Evolutionary conservation across 2,113 vertebrate genomes (phyloP), one percentile per base, ranked within the genome.

Genomic region (Stegastes partitus): DNA sequence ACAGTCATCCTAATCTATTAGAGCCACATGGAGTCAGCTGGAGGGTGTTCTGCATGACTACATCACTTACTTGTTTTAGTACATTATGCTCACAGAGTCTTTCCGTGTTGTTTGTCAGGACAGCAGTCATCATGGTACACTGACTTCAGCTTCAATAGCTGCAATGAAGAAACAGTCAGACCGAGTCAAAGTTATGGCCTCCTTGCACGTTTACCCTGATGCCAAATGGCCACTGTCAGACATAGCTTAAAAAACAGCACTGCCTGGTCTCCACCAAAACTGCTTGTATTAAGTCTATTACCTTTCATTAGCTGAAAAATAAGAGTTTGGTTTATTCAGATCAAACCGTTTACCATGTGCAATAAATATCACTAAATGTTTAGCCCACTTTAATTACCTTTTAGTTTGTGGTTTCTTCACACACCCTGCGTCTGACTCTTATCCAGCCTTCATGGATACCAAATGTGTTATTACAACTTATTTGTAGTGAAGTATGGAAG

Each of bases 1-100:
- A 67, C 39, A 18, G 65, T 66, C 73, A 75, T 63, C 59, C n/a
- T 56, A 15, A 81, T 78, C 53, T 42, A 58, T 87, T 55, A 64
- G 66, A 78, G 54, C 37, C 68, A 69, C 58, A 26, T 85, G 8
- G 44, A 70, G 55, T 68, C 57, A 74, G 34, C 11, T 66, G 64
- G 37, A 73, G 5, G 54, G 11, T 11, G 45, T 56, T 68, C 64
- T 64, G 44, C 62, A 14, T 5, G 26, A 28, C 42, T 22, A 42
- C 54, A 39, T 85, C 72, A 74, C 56, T 57, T 10, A 10, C 71
- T 87, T 56, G 12, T 84, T 81, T 81, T 37, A 69, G 65, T 25
- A 54, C 11, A 5, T 70, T 61, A 5, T 65, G 21, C 67, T 68
- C 31, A 56, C 25, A 80, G 77, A 61, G 25, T 19, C 56, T 26